Conservation (phyloP, 2,888 invertebrate genomes). For the Athetis lepigone region DNA sequence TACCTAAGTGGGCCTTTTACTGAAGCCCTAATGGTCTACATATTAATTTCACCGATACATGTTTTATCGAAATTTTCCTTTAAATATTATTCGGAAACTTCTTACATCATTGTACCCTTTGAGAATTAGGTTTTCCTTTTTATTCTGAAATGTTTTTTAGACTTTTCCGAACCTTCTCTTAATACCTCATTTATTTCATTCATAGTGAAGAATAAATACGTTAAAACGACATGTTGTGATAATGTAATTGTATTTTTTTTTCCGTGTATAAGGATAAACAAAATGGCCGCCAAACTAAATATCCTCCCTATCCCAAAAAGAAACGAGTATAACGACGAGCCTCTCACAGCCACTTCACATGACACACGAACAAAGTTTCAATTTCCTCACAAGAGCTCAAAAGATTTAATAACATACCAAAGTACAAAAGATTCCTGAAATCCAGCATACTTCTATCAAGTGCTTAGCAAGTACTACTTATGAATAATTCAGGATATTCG, state of each 20-base stretch:
- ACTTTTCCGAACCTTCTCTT: neutral
- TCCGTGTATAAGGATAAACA: too few species aligned
- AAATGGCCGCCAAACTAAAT: neutral
- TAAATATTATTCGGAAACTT: conserved; percentile 4
- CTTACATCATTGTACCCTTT: conserved; percentile 13
- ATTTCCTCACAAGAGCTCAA: conserved; percentile 44
- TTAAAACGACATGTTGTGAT: neutral
- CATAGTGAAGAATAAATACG: neutral
- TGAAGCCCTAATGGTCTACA: too few species aligned
- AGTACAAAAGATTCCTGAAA: conserved; percentile 58
- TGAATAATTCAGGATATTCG: conserved; percentile 71
- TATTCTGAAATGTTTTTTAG: neutral
- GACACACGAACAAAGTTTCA: conserved; percentile 37
- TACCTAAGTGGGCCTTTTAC: too few species aligned
- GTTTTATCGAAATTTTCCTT: neutral
- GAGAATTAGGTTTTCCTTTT: neutral
- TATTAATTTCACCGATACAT: neutral
- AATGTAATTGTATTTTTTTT: too few species aligned
- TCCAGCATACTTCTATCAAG: conserved; percentile 61
- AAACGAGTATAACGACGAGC: conserved; percentile 23
- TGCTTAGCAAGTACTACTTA: conserved; percentile 62
- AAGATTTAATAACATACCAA: conserved; percentile 63
- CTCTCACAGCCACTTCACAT: conserved; percentile 16
- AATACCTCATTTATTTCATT: neutral
- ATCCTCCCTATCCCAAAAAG: neutral